These are phyloP conservation scores for Drosophila eohydei DNA, from an alignment of 2,888 invertebrate species.

Conservation along the genomic window DNA sequence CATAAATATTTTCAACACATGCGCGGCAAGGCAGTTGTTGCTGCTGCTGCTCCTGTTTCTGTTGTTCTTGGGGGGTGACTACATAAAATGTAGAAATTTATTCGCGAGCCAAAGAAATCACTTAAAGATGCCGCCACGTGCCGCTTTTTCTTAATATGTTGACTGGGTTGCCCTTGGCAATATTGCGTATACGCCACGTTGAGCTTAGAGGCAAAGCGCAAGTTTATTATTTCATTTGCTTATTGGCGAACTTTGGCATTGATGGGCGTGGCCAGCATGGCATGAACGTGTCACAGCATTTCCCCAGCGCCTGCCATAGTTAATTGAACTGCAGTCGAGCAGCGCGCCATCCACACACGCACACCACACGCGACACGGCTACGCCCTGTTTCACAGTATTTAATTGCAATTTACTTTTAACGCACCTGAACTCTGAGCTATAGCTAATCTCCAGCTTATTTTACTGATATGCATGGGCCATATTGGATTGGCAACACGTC, in stretches of 20 bases:
- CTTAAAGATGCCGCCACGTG: slow-evolving; percentile 49
- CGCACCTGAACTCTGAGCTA: slow-evolving; percentile 1
- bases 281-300: slow-evolving; percentile 30
- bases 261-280: slow-evolving; percentile 35
- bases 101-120: slow-evolving; percentile 36
- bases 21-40: slow-evolving; percentile 31
- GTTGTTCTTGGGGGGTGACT: slow-evolving; percentile 24
- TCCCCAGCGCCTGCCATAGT: slow-evolving; percentile 21
- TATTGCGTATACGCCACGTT: slow-evolving; percentile 54
- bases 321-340: slow-evolving; percentile 50
- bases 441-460: slow-evolving; percentile 4
- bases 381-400: slow-evolving; percentile 23
- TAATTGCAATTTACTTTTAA: slow-evolving; percentile 36
- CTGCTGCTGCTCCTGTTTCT: background rate
- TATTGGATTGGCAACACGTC: background rate
- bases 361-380: slow-evolving; percentile 1
- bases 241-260: slow-evolving; percentile 30
- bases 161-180: slow-evolving; percentile 20
- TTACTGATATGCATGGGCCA: background rate
- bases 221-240: slow-evolving; percentile 58
- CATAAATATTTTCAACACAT: slow-evolving; percentile 63
- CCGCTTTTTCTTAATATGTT: slow-evolving; percentile 12
- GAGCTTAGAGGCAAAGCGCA: slow-evolving; percentile 10
- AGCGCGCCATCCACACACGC: background rate
- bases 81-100: slow-evolving; percentile 47